Evolutionary conservation across 2,888 invertebrate genomes (phyloP).

Genomic region (Leptopilina drosophilae): DNA sequence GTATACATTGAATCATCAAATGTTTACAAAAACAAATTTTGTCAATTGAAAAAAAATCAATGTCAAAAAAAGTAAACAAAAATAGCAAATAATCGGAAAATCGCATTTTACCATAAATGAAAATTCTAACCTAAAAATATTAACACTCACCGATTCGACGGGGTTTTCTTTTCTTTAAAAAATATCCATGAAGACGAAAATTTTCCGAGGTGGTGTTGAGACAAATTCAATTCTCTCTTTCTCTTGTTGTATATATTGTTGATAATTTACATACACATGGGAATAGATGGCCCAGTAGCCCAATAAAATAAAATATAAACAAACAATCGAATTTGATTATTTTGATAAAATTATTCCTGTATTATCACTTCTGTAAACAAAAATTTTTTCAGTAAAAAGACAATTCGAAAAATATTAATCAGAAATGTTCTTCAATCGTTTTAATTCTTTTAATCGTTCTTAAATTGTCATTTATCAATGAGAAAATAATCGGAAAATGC

Average conservation of each 20-base stretch:
- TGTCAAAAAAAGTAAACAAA: slow-evolving; percentile 25
- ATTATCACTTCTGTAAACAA: too few relatives aligned
- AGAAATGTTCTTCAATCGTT: too few relatives aligned
- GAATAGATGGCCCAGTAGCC: too few relatives aligned
- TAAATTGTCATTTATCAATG: too few relatives aligned
- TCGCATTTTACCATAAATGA: neutral
- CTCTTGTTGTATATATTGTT: neutral
- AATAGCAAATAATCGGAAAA: neutral
- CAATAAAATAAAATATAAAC: too few relatives aligned
- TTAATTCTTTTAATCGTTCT: too few relatives aligned
- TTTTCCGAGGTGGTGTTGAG: neutral
- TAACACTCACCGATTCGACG: neutral
- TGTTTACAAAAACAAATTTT: slow-evolving; percentile 25
- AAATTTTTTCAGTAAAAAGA: too few relatives aligned
- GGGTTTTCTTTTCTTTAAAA: neutral
- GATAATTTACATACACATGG: neutral
- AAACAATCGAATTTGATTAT: too few relatives aligned
- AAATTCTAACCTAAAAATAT: neutral
- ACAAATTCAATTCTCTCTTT: neutral
- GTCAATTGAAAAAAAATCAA: slow-evolving; percentile 23
- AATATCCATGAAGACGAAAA: slow-evolving; percentile 5
- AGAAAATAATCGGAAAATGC: too few relatives aligned
- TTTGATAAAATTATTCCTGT: neutral
- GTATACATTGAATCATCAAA: slow-evolving; percentile 10
- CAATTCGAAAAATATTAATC: too few relatives aligned